Percentiles rank a stretch among this genome's conserved stretches.
phyloP scores from a whole-genome alignment of 1,140 invertebrate genomes.

The Bombus waltoni region DNA sequence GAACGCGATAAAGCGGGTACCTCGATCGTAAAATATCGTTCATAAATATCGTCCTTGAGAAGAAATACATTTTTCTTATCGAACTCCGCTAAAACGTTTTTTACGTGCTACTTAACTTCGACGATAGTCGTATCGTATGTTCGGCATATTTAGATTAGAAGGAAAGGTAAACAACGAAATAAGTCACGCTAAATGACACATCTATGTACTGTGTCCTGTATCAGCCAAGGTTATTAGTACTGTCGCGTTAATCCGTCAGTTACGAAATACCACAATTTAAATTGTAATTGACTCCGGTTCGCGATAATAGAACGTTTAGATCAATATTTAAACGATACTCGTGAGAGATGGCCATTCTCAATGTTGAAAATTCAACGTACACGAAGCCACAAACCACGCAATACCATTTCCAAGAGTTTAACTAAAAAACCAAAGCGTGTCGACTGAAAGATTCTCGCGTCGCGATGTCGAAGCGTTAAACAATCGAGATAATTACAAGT shows the following conservation, averaged over 20 bases:
- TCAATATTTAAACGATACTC: background rate
- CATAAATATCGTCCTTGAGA: background rate
- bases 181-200: background rate
- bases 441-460: background rate
- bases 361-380: background rate
- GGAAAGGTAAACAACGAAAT: background rate
- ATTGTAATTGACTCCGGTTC: background rate
- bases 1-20: background rate
- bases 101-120: background rate
- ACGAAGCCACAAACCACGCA: background rate
- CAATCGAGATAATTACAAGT: conserved; percentile 39
- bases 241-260: background rate
- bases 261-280: background rate
- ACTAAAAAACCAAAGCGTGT: background rate
- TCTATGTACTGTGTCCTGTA: background rate
- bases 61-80: background rate
- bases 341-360: background rate
- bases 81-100: too few species aligned
- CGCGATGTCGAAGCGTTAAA: background rate
- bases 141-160: background rate
- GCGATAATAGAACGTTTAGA: background rate
- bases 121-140: background rate
- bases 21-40: background rate
- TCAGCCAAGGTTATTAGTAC: background rate
- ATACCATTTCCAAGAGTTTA: too few species aligned